These are phyloP conservation scores for Chondrosia reniformis DNA, from an alignment of 37 sponge, comb jelly and placozoan genomes.

Conservation along the genomic window DNA sequence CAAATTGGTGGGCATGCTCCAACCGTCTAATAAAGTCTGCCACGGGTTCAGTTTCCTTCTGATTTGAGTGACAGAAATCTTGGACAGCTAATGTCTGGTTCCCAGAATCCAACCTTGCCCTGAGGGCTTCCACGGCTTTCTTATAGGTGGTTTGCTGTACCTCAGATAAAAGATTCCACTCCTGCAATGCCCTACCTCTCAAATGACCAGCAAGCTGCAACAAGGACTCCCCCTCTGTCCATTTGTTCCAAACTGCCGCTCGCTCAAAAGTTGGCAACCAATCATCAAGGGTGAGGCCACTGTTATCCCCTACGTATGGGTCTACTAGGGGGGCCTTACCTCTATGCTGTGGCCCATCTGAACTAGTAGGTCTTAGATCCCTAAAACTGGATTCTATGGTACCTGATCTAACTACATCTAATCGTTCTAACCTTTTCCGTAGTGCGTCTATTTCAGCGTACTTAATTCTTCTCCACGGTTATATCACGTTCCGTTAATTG, in stretches of 20 bases:
- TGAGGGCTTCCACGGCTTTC: background rate
- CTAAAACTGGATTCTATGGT: background rate
- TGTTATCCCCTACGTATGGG: slow-evolving; percentile 20
- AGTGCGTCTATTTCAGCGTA: background rate
- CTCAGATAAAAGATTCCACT: slow-evolving; percentile 31
- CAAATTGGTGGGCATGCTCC: slow-evolving; percentile 26
- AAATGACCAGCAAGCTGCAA: slow-evolving; percentile 46
- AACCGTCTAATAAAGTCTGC: slow-evolving; percentile 27
- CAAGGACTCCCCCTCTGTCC: slow-evolving; percentile 32
- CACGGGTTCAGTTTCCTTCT: slow-evolving; percentile 23
- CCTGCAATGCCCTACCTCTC: slow-evolving; percentile 35
- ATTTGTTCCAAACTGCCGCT: slow-evolving; percentile 30
- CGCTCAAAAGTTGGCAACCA: slow-evolving; percentile 35
- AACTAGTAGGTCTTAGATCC: background rate
- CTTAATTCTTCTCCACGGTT: background rate
- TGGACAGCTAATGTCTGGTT: slow-evolving; percentile 27
- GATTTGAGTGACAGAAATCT: slow-evolving; percentile 36
- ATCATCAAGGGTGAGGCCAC: slow-evolving; percentile 23
- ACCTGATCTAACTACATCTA: background rate
- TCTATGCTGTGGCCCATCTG: background rate
- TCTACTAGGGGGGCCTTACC: slow-evolving; percentile 41
- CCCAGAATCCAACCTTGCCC: slow-evolving; percentile 20
- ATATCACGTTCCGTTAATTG: background rate
- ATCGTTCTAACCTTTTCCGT: background rate
- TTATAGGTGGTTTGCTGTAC: slow-evolving; percentile 16